phyloP scores from a whole-genome alignment of 2,888 invertebrate genomes.

The Callyntrura sp. region DNA sequence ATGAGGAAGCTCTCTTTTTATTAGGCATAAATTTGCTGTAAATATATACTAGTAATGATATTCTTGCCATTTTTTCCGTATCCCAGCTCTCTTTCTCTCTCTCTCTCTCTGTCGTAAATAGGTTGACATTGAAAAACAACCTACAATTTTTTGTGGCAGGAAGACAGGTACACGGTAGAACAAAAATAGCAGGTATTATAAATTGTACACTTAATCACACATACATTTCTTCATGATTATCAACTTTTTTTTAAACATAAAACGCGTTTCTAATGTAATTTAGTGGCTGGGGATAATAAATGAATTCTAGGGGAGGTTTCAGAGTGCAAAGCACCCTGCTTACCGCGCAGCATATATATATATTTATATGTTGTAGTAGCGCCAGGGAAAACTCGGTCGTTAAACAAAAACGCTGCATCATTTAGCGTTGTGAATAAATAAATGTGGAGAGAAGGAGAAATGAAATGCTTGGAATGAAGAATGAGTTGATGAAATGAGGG shows the following conservation, averaged over 20 bases:
- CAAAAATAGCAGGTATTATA: slow-evolving; percentile 6
- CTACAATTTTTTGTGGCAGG: slow-evolving; percentile 47
- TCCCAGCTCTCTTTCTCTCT: slow-evolving; percentile 5
- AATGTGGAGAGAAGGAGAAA: slow-evolving; percentile 18
- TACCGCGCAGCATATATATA: not conserved
- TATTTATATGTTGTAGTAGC: too few species aligned
- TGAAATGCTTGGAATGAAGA: slow-evolving; percentile 53
- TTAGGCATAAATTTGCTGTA: slow-evolving; percentile 50
- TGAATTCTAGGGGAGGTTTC: not conserved
- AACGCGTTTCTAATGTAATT: not conserved
- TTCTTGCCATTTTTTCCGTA: slow-evolving; percentile 35
- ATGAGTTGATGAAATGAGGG: slow-evolving; percentile 34
- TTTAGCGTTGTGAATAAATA: slow-evolving; percentile 22
- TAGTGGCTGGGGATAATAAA: not conserved
- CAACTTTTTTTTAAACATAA: slow-evolving; percentile 40
- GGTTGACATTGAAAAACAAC: slow-evolving; percentile 65
- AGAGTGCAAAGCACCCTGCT: too few species aligned
- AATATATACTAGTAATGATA: slow-evolving; percentile 2
- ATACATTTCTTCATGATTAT: slow-evolving; percentile 26
- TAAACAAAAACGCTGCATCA: slow-evolving; percentile 45
- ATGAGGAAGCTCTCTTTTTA: not conserved
- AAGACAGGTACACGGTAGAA: slow-evolving; percentile 38
- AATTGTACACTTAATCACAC: slow-evolving; percentile 42
- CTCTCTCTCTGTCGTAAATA: slow-evolving; percentile 33
- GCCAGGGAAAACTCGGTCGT: slow-evolving; percentile 17